phyloP scores from a whole-genome alignment of 2,113 vertebrate species.

The Connochaetes taurinus region DNA sequence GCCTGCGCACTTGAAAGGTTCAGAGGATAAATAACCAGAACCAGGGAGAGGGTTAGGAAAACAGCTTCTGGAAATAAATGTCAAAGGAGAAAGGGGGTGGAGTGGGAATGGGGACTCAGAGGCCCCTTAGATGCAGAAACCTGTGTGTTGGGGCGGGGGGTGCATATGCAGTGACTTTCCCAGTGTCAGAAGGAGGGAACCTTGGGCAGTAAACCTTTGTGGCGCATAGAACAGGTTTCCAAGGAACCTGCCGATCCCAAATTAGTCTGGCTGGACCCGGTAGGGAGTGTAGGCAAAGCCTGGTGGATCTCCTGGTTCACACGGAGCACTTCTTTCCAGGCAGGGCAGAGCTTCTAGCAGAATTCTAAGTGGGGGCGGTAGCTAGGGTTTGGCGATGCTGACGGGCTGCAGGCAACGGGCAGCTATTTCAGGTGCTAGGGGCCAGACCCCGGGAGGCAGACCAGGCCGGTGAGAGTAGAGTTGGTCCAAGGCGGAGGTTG shows the following conservation, averaged over 20 bases:
- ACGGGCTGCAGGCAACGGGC: neutral
- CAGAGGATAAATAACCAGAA: slow-evolving; percentile 21
- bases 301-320: rapidly evolving
- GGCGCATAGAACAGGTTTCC: neutral
- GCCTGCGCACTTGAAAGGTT: slow-evolving; percentile 7
- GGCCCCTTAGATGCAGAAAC: neutral
- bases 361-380: neutral
- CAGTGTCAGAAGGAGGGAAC: neutral
- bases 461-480: rapidly evolving
- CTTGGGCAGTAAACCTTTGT: neutral
- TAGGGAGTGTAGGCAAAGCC: neutral
- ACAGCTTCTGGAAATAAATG: slow-evolving; percentile 26
- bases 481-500: neutral
- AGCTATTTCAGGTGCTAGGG: neutral
- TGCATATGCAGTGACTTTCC: neutral
- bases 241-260: neutral
- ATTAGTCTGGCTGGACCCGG: neutral
- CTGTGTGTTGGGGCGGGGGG: rapidly evolving
- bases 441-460: rapidly evolving
- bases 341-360: neutral
- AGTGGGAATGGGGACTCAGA: neutral
- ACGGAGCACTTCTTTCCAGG: neutral
- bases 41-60: slow-evolving; percentile 24
- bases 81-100: neutral
- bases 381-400: neutral